Conservation (phyloP, 92 coral and sea anemone genomes). For the Diadumene lineata region DNA sequence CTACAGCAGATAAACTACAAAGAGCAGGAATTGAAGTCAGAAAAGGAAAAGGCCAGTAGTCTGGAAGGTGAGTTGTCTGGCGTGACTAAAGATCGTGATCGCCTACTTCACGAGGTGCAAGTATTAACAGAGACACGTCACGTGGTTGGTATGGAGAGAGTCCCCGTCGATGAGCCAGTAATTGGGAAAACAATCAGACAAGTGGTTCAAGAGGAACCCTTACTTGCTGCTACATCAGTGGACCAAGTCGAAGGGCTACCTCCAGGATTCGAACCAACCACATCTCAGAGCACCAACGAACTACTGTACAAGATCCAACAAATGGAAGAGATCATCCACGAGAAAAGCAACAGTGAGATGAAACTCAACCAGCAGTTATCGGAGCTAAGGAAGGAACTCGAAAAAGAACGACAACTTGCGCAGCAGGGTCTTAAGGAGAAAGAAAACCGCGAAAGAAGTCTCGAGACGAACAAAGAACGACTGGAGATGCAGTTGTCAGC, state of each 20-base stretch:
- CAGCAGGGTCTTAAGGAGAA: constrained; percentile 56
- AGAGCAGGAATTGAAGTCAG: constrained; percentile 69
- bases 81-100: constrained; percentile 65
- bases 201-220: constrained; percentile 74
- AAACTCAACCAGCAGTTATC: constrained; percentile 65
- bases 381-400: constrained; percentile 63
- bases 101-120: constrained; percentile 63
- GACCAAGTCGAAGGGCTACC: constrained; percentile 74
- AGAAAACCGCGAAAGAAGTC: constrained; percentile 61
- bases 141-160: constrained; percentile 35
- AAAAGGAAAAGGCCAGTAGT: constrained; percentile 51
- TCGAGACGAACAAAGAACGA: constrained; percentile 70
- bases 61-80: constrained; percentile 56
- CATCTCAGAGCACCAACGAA: constrained; percentile 40
- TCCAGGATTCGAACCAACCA: constrained; percentile 47
- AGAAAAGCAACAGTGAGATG: constrained; percentile 61
- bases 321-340: constrained; percentile 69
- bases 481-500: constrained; percentile 80
- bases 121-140: constrained; percentile 58
- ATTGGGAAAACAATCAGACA: constrained; percentile 54
- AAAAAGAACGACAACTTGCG: constrained; percentile 62
- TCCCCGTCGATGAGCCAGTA: constrained; percentile 45
- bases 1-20: constrained; percentile 61
- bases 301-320: constrained; percentile 63
- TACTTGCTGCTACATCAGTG: constrained; percentile 52